Evolutionary conservation across 2,888 invertebrate species (phyloP).

Genomic region (Agrochola macilenta): DNA sequence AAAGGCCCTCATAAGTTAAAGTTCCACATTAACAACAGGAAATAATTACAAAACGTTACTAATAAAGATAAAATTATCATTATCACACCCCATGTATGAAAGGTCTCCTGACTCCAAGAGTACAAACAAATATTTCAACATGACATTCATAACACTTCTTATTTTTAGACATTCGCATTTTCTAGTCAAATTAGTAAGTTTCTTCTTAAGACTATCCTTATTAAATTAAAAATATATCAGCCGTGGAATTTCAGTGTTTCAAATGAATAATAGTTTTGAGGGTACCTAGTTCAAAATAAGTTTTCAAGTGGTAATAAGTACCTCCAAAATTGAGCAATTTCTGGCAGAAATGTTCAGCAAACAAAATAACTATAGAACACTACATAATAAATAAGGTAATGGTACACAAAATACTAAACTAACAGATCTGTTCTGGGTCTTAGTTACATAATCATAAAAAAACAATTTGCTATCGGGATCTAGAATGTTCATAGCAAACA

Average conservation of each 20-base stretch:
- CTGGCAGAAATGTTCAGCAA: conserved; percentile 33
- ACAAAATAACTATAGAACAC: conserved; percentile 12
- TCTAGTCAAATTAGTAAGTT: conserved; percentile 10
- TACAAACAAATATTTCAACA: conserved; percentile 10
- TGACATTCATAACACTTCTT: neutral
- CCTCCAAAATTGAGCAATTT: conserved; percentile 51
- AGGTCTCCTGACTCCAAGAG: neutral
- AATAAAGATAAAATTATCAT: conserved; percentile 6
- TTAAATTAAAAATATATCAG: neutral
- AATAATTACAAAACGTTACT: conserved; percentile 8
- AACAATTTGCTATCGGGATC: conserved; percentile 8
- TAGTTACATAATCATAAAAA: conserved; percentile 5
- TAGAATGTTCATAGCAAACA: conserved; percentile 9
- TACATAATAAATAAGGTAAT: conserved; percentile 7
- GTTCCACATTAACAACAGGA: neutral
- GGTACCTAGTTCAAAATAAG: neutral
- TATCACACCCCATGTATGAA: neutral
- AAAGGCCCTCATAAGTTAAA: neutral
- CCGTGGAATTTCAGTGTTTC: neutral
- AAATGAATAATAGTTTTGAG: neutral
- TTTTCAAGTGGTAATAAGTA: conserved; percentile 45
- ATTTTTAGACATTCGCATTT: conserved; percentile 1
- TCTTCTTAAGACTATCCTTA: neutral
- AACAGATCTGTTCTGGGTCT: conserved; percentile 41
- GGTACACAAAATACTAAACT: conserved; percentile 17